Evolutionary conservation across 2,888 invertebrate species (phyloP).

Genomic region (Seladonia tumulorum): DNA sequence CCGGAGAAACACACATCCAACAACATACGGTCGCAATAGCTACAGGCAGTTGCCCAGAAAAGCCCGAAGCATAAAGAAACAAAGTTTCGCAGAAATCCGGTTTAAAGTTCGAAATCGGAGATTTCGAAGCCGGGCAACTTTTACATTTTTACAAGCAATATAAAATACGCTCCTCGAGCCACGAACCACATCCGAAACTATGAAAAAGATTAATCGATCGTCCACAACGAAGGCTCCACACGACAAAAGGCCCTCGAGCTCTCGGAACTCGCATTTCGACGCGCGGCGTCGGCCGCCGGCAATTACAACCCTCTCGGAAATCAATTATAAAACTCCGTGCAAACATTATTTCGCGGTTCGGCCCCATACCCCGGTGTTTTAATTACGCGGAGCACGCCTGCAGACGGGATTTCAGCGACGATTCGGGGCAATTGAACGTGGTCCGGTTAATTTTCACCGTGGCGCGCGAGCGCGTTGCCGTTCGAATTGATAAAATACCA

Average conservation of each 20-base stretch:
- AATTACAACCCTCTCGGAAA: background rate
- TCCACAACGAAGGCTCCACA: background rate
- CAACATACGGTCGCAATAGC: background rate
- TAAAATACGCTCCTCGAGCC: background rate
- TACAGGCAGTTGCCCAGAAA: background rate
- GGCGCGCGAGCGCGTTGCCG: background rate
- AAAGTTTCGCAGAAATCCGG: background rate
- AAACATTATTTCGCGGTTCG: constrained; percentile 7
- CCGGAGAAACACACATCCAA: too few relatives aligned
- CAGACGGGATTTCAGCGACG: background rate
- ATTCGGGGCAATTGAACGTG: background rate
- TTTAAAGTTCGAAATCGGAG: background rate
- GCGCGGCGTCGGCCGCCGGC: background rate
- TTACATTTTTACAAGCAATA: background rate
- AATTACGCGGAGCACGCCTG: background rate
- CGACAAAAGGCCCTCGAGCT: background rate
- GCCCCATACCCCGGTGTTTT: background rate
- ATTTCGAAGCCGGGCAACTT: background rate
- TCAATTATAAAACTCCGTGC: background rate
- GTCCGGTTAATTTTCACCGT: background rate
- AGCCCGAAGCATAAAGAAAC: background rate
- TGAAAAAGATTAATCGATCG: background rate
- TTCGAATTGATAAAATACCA: background rate
- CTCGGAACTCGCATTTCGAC: background rate
- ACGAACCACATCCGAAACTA: background rate